Evolutionary conservation across 2,113 vertebrate species (phyloP), one percentile per base, ranked within the genome.

Genomic region (Microcebus lehilahytsara): DNA sequence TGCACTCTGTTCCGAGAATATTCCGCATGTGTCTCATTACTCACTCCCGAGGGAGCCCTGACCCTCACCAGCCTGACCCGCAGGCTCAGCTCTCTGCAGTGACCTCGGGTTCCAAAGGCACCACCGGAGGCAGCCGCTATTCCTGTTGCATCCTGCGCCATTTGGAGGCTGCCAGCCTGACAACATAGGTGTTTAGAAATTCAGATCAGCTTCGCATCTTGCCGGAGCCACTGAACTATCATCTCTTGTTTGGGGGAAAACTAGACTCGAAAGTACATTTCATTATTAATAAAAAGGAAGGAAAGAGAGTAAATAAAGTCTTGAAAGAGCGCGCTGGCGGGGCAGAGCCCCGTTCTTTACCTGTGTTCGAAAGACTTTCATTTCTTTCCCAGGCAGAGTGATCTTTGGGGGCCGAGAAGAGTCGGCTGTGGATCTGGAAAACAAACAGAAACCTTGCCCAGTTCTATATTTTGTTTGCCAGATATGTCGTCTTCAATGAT

Each of bases 351-450:
- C 67, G 91, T n/a, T 42, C 64, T 5, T 46, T 96, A 91, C 80
- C 87, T 96, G 97, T 8, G 22, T 67, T 69, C 72, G 85, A 92
- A 90, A 95, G 86, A 64, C 56, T 90, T 89, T 96, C 53, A 0
- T 95, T 96, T 95, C 95, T 78, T 46, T 16, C 92, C 96, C 87
- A 69, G 60, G 93, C 60, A 62, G 85, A 32, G 14, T 37, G 83
- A 0, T 80, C 93, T 89, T 88, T 87, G n/a, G 2, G 3, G 74
- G 96, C 25, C 3, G 92, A 97, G 90, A 96, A 85, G 62, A 81
- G 77, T 72, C 19, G 85, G 27, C 90, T 84, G 40, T 96, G 97
- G 77, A 97, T 95, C 96, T 94, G 87, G 66, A 94, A 98, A 98
- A 96, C 1, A 96, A 98, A 46, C 83, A 97, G 64, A 96, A 51